Evolutionary conservation across 2,113 vertebrate species (phyloP).

Genomic region (Panthera leo): DNA sequence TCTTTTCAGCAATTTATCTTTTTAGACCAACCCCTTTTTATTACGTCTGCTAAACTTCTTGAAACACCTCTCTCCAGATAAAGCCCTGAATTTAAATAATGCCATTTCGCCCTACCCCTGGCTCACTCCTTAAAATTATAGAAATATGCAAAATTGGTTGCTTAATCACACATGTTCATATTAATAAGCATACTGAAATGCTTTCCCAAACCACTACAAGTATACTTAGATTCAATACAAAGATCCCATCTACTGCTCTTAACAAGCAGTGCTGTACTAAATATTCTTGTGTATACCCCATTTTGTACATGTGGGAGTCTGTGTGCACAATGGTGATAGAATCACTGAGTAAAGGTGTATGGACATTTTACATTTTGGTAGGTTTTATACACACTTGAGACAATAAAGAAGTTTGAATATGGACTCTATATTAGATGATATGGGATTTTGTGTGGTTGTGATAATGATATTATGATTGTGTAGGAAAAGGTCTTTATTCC

Average conservation of each 20-base stretch:
- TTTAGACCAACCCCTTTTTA: slow-evolving; percentile 4
- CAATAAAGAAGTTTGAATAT: not conserved
- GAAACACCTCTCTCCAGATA: not conserved
- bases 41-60: not conserved
- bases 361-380: not conserved
- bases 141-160: not conserved
- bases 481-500: slow-evolving; percentile 12
- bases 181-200: not conserved
- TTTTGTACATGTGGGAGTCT: not conserved
- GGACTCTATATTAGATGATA: not conserved
- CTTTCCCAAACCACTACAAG: slow-evolving; percentile 6
- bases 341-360: not conserved
- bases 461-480: not conserved
- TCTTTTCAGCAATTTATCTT: slow-evolving; percentile 15
- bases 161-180: not conserved
- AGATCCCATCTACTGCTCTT: not conserved
- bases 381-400: not conserved
- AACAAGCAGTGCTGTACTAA: not conserved
- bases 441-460: not conserved
- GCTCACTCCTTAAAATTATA: not conserved
- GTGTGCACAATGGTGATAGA: not conserved
- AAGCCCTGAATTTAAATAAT: slow-evolving; percentile 32
- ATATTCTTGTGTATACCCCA: not conserved
- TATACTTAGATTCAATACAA: slow-evolving; percentile 24
- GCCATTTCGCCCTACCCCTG: not conserved